phyloP scores from a whole-genome alignment of 2,113 vertebrate genomes.

The Illadopsis cleaveri region DNA sequence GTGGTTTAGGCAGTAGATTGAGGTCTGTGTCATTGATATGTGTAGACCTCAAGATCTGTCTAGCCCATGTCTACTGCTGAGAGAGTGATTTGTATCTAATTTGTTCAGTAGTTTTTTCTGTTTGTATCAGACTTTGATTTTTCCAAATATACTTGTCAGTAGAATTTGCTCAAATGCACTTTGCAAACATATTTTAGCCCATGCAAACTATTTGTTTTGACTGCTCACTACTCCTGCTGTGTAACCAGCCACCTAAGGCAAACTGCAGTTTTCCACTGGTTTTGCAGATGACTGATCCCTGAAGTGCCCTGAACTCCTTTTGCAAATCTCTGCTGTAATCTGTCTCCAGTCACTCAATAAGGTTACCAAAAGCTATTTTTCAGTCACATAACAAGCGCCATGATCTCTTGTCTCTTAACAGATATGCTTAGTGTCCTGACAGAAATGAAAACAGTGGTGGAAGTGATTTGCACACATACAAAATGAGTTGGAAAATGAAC shows the following conservation, averaged over 20 bases:
- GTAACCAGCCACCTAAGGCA: slow-evolving; percentile 49
- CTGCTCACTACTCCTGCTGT: neutral
- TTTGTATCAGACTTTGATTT: slow-evolving; percentile 21
- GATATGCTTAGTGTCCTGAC: neutral
- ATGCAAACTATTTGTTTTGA: slow-evolving; percentile 55
- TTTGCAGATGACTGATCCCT: slow-evolving; percentile 44
- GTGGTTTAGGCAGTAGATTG: neutral
- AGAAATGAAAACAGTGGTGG: neutral
- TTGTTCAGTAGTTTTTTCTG: neutral
- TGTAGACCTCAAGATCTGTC: neutral
- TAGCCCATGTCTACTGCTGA: neutral
- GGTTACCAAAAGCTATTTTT: slow-evolving; percentile 13
- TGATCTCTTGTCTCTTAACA: neutral
- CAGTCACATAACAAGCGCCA: neutral
- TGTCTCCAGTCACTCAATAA: slow-evolving; percentile 11
- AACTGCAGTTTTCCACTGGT: slow-evolving; percentile 7
- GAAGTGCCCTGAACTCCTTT: neutral
- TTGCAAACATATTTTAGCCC: slow-evolving; percentile 8
- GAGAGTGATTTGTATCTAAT: neutral
- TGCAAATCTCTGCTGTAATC: slow-evolving; percentile 1
- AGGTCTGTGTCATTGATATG: neutral
- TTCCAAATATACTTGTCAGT: slow-evolving; percentile 24
- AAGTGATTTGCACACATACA: neutral
- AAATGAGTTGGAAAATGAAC: neutral
- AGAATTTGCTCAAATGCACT: slow-evolving; percentile 29